Conservation (phyloP, 2,888 invertebrate genomes). For the Theristus sp. region DNA sequence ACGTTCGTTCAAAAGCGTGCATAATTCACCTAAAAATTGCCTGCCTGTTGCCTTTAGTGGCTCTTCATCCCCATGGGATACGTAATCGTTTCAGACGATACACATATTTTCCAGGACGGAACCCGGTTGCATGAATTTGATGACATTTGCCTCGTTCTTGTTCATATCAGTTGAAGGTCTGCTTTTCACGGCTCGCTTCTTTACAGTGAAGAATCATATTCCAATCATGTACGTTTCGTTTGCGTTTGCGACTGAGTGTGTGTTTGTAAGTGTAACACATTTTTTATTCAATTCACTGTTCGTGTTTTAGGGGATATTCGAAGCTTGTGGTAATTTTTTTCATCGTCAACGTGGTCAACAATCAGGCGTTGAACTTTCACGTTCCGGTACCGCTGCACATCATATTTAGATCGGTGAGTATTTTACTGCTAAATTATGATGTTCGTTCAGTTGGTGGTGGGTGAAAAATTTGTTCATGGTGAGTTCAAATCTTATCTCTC, state of each 20-base stretch:
- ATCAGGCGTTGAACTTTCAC: slow-evolving; percentile 85
- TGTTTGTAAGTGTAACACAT: no score
- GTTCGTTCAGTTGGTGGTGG: background rate
- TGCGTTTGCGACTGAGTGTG: background rate
- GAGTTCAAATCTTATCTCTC: background rate
- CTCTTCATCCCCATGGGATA: background rate
- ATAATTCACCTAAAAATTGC: background rate
- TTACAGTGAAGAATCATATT: slow-evolving; percentile 48
- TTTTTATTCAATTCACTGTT: background rate
- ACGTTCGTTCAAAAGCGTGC: slow-evolving; percentile 14
- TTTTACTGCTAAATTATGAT: background rate
- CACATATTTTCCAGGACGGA: slow-evolving; percentile 59
- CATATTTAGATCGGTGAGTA: slow-evolving; percentile 77
- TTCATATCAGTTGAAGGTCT: slow-evolving; percentile 78
- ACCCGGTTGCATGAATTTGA: slow-evolving; percentile 75
- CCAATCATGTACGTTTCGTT: slow-evolving; percentile 42
- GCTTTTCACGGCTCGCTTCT: slow-evolving; percentile 55
- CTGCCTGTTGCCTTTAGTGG: no score
- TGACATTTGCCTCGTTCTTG: slow-evolving; percentile 82
- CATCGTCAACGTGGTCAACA: slow-evolving; percentile 62
- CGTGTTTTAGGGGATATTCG: slow-evolving; percentile 47
- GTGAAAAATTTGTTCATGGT: background rate
- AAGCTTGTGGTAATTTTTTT: slow-evolving; percentile 73
- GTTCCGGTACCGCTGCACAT: slow-evolving; percentile 94
- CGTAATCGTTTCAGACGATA: slow-evolving; percentile 1